phyloP scores from a whole-genome alignment of 2,888 invertebrate genomes.

The Pomacea canaliculata region DNA sequence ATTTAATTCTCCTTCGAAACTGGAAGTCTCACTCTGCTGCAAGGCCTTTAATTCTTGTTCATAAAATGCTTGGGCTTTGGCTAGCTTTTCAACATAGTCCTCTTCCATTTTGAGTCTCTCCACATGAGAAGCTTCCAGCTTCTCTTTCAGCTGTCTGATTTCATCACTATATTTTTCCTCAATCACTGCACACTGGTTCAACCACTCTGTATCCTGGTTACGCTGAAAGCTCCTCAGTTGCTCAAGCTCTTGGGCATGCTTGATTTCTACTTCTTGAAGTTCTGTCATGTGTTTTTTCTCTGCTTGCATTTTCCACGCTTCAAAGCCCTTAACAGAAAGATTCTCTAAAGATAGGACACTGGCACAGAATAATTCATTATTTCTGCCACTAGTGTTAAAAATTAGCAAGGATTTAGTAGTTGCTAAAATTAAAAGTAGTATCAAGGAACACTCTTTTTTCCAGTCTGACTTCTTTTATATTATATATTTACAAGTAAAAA shows the following conservation, averaged over 20 bases:
- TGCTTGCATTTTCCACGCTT: constrained; percentile 50
- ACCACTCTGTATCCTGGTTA: constrained; percentile 53
- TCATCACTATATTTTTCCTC: constrained; percentile 57
- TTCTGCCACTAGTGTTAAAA: too few species aligned
- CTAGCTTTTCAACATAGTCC: constrained; percentile 64
- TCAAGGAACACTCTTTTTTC: too few species aligned
- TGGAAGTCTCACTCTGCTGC: constrained; percentile 45
- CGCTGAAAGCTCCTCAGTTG: constrained; percentile 48
- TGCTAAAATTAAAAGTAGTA: too few species aligned
- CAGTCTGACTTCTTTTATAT: too few species aligned
- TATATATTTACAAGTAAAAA: too few species aligned
- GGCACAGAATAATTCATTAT: too few species aligned
- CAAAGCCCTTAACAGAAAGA: constrained; percentile 38
- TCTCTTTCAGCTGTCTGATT: constrained; percentile 47
- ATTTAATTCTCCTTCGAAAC: constrained; percentile 47
- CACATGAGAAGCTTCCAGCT: constrained; percentile 45
- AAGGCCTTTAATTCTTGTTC: constrained; percentile 66
- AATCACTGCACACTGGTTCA: constrained; percentile 52
- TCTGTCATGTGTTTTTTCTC: constrained; percentile 55
- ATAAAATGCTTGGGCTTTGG: constrained; percentile 65
- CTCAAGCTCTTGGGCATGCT: constrained; percentile 59
- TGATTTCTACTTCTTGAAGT: constrained; percentile 51
- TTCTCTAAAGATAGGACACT: too few species aligned
- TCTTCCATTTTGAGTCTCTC: constrained; percentile 55
- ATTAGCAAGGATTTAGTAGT: too few species aligned